phyloP scores from a whole-genome alignment of 2,797 vertebrate genomes.

The Cyclura pinguis region DNA sequence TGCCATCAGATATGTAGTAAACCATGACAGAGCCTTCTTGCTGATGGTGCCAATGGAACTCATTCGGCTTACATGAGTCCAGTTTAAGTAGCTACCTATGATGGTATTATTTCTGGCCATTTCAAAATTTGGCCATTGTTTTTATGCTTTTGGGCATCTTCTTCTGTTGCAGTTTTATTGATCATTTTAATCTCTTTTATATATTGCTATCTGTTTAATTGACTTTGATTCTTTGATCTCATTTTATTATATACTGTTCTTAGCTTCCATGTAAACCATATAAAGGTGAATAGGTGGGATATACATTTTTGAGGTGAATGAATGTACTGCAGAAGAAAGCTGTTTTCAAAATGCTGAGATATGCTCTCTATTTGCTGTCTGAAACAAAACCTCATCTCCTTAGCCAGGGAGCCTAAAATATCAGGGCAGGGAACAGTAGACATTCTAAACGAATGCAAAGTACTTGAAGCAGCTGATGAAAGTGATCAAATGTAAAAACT shows the following conservation, averaged over 20 bases:
- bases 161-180: background rate
- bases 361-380: slow-evolving; percentile 22
- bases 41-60: background rate
- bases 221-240: background rate
- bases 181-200: background rate
- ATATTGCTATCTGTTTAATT: background rate
- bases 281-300: background rate
- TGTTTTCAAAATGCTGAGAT: background rate
- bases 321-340: background rate
- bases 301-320: background rate
- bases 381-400: background rate
- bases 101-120: background rate
- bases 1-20: background rate
- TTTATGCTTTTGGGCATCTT: too few relatives aligned
- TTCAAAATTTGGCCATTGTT: background rate
- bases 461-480: slow-evolving; percentile 41
- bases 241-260: background rate
- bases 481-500: slow-evolving; percentile 45
- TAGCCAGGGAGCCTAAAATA: slow-evolving; percentile 17
- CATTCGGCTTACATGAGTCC: background rate
- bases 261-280: background rate
- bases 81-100: background rate
- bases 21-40: background rate
- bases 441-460: slow-evolving; percentile 46
- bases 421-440: background rate